Percentiles rank a stretch among this genome's conserved stretches.
These are phyloP conservation scores for Archilochus colubris DNA, from an alignment of 2,113 vertebrate species.

Conservation along the genomic window DNA sequence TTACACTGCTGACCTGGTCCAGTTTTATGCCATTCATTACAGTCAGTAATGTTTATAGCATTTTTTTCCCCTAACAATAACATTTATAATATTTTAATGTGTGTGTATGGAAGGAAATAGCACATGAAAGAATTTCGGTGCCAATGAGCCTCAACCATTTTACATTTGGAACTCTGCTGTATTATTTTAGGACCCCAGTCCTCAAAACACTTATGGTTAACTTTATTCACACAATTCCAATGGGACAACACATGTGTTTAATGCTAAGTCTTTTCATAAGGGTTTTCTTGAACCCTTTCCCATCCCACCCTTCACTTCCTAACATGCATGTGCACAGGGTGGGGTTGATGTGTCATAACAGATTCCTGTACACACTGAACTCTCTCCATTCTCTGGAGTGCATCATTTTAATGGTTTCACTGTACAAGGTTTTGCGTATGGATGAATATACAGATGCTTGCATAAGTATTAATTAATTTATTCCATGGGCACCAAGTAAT, in stretches of 20 bases:
- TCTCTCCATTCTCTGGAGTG: not conserved
- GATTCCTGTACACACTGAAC: not conserved
- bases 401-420: not conserved
- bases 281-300: not conserved
- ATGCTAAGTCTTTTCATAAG: not conserved
- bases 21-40: slow-evolving; percentile 56
- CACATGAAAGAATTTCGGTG: slow-evolving; percentile 52
- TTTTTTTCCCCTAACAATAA: slow-evolving; percentile 56
- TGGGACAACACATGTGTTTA: not conserved
- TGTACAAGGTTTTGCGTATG: not conserved
- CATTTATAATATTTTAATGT: slow-evolving; percentile 62
- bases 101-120: slow-evolving; percentile 36
- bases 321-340: accelerated
- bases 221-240: slow-evolving; percentile 58
- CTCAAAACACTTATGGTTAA: slow-evolving; percentile 44
- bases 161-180: slow-evolving; percentile 24
- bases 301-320: not conserved
- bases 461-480: not conserved
- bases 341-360: not conserved
- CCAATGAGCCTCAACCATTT: slow-evolving; percentile 40
- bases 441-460: slow-evolving; percentile 24
- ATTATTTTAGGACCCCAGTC: slow-evolving; percentile 51
- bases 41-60: slow-evolving; percentile 69
- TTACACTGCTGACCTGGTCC: slow-evolving; percentile 57
- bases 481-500: not conserved